Base-by-base conservation (phyloP, 2,888 invertebrate genomes). In the Troglohyphantes excavatus region DNA sequence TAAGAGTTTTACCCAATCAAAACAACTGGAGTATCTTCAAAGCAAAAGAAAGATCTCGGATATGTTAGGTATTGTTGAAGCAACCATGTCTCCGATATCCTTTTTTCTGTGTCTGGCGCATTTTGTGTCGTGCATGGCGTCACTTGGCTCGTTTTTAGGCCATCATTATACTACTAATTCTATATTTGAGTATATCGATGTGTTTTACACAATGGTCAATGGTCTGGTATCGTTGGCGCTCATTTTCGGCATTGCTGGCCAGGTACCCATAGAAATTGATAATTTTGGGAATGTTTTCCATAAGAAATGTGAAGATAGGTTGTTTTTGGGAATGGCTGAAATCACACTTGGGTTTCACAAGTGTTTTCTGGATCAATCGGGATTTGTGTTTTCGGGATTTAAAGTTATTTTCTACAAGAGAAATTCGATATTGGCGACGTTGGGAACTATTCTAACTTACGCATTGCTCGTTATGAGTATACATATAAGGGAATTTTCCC, bases 381-480 rank as follows among this genome's bases (percentile, higher is more conserved):
- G 33, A 26, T 63, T 78, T 13, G 78, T 65, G 11, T 26, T 78
- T n/a, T 78, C 78, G 0, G 78, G 78, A 0, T 63, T 63, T n/a
- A 65, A 63, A 17, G 33, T 65, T 23, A 63, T 78, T 11, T 33
- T n/a, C n/a, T 78, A 78, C 63, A 65, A 13, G 17, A 63, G 78
- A 26, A 21, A 61, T 23, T 78, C 39, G 1, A 23, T 78, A 23
- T 43, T 78, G 26, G 26, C 78, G 21, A 39, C 78, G 6, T 2
- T 78, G 0, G 78, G 78, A 9, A 65, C 78, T 5, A 78, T 78
- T n/a, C 27, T 78, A 5, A 78, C 43, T 9, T 78, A 78, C 39
- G 63, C 61, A 1, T 43, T 78, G 17, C 78, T 78, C n/a, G 23
- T 78, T n/a, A 59, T 78, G 23, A 78, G 26, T 6, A 63, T 65